Conservation (phyloP, 2,113 vertebrate species). For the Clarias macrocephalus region DNA sequence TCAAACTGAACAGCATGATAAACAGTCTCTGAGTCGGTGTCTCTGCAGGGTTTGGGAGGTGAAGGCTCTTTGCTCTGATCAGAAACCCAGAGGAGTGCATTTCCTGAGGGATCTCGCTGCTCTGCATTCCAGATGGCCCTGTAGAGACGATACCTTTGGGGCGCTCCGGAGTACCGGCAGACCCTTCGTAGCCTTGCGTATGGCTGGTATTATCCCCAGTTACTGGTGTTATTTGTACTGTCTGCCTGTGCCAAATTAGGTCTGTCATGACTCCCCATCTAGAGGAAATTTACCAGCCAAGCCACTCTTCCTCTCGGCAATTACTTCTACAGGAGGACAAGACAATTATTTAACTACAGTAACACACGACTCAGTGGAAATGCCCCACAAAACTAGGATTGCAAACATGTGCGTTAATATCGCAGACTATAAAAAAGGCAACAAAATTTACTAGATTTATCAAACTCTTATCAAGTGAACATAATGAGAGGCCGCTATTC, state of each 20-base stretch:
- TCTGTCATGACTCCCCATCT: slow-evolving; percentile 33
- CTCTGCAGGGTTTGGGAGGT: slow-evolving; percentile 10
- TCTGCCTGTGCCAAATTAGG: slow-evolving; percentile 41
- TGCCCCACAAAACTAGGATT: not conserved
- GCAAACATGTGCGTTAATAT: not conserved
- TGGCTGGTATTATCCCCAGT: slow-evolving; percentile 25
- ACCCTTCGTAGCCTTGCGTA: slow-evolving; percentile 18
- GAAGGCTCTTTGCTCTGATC: slow-evolving; percentile 39
- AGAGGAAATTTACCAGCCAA: slow-evolving; percentile 36
- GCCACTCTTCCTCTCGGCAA: not conserved
- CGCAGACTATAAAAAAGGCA: not conserved
- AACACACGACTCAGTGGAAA: slow-evolving; percentile 9
- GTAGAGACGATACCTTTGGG: slow-evolving; percentile 28
- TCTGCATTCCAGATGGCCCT: slow-evolving; percentile 37
- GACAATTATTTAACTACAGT: slow-evolving; percentile 12
- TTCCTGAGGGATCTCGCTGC: slow-evolving; percentile 35
- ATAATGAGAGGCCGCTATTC: not conserved
- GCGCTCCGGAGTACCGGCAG: slow-evolving; percentile 4
- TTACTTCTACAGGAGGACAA: slow-evolving; percentile 25
- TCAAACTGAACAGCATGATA: slow-evolving; percentile 31
- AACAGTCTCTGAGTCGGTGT: slow-evolving; percentile 21
- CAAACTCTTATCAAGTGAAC: not conserved
- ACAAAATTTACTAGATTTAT: not conserved
- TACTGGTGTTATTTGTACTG: slow-evolving; percentile 48
- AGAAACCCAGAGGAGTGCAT: slow-evolving; percentile 19